Base-by-base conservation (phyloP, 2,888 invertebrate genomes). In the Pandemis heparana region DNA sequence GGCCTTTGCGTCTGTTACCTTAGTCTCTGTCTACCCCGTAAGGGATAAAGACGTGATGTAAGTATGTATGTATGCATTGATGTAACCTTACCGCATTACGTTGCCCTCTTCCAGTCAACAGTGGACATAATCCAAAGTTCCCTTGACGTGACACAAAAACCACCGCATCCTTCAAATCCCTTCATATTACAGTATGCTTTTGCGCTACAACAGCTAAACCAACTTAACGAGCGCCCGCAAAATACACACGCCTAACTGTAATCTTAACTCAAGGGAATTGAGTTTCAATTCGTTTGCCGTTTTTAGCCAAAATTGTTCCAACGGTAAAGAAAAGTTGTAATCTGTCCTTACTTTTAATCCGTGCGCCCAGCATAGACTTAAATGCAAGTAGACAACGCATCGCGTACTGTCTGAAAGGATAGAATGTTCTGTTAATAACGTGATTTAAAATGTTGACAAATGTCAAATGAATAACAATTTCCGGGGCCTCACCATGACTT, bases 331-430 rank as follows among this genome's bases (percentile, higher is more conserved):
- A 46, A 56, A 39, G 32, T 63, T 51, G 61, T 38, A 53, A 62
- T 41, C 9, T 18, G 56, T 18, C 53, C 51, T 48, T 63, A 46
- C 67, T 72, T 72, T 68, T 72, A 73, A 68, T 68, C 68, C 75
- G 61, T 38, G 51, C 43, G 64, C 68, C n/a, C n/a, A n/a, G n/a
- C 74, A 53, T 53, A 53, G 53, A 53, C 3, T 8, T 18, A 53
- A 9, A 53, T 9, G 6, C 9, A 9, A 16, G 8, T 53, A 53
- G 53, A 53, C 18, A 16, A 53, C 18, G 0, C 53, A 53, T 18
- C 4, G 1, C 5, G 46, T 46, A 0, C 8, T 9, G 23, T 32
- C 2, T 32, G 23, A 32, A 1, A 32, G 1, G 23, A 23, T 32
- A 32, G 3, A 4, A 32, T 32, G 23, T 32, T 32, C 4, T 32